Percentiles rank a stretch among this genome's conserved stretches.
phyloP scores from a whole-genome alignment of 2,888 invertebrate genomes.

The Hofmannophila pseudospretella region DNA sequence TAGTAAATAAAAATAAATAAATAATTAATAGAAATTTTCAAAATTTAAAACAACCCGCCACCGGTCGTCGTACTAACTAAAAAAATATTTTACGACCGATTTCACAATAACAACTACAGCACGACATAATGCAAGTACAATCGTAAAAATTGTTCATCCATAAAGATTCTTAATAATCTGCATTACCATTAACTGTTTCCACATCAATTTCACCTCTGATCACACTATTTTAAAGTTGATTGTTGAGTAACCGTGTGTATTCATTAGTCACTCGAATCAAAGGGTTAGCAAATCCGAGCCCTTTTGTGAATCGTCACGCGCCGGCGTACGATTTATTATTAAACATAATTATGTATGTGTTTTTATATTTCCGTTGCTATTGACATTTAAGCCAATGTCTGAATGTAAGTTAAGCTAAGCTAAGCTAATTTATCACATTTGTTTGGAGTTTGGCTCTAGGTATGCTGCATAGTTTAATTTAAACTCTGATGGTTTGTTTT shows the following conservation, averaged over 20 bases:
- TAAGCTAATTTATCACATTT: background rate
- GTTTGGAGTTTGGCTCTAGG: slow-evolving; percentile 14
- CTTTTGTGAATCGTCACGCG: slow-evolving; percentile 74
- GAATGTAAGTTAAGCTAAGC: background rate
- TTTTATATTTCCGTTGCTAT: slow-evolving; percentile 67
- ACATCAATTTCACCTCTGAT: slow-evolving; percentile 25
- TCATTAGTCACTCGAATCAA: slow-evolving; percentile 67
- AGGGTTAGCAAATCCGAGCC: slow-evolving; percentile 75
- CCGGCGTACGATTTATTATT: slow-evolving; percentile 48
- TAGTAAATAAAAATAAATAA: too few species aligned
- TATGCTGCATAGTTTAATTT: slow-evolving; percentile 10
- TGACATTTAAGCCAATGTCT: slow-evolving; percentile 39
- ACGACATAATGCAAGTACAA: slow-evolving; percentile 47
- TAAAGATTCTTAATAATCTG: slow-evolving; percentile 59
- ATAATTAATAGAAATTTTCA: too few species aligned
- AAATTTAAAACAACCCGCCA: too few species aligned
- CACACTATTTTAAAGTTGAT: slow-evolving; percentile 20
- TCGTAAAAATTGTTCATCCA: slow-evolving; percentile 73
- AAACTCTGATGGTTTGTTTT: too few species aligned
- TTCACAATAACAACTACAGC: slow-evolving; percentile 27
- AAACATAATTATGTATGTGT: slow-evolving; percentile 55
- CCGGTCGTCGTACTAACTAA: too few species aligned
- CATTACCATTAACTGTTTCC: slow-evolving; percentile 31
- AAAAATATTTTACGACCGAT: slow-evolving; percentile 28
- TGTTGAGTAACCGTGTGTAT: slow-evolving; percentile 26